Conservation (phyloP, 2,797 vertebrate species). For the Sus cebifrons region DNA sequence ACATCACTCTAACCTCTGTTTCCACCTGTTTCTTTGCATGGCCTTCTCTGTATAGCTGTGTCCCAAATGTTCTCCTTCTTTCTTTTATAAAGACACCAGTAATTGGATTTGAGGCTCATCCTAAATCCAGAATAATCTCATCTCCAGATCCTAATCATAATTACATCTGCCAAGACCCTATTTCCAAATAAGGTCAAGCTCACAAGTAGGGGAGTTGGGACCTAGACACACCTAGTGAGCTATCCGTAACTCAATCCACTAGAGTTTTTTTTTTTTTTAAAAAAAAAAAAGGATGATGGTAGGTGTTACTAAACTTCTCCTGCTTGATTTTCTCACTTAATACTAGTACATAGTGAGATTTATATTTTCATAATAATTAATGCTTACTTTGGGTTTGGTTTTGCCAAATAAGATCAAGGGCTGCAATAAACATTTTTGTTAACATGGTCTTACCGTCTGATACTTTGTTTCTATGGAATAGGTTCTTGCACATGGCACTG, state of each 20-base stretch:
- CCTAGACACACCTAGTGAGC: neutral
- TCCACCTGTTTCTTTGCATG: neutral
- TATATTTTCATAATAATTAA: neutral
- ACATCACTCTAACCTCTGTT: fast-evolving
- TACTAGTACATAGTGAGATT: neutral
- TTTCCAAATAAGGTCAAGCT: neutral
- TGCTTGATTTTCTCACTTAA: neutral
- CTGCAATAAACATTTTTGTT: neutral
- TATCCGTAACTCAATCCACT: neutral
- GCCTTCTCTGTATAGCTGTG: neutral
- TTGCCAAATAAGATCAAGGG: neutral
- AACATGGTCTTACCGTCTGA: neutral
- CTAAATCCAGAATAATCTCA: neutral
- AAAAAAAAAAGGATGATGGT: neutral
- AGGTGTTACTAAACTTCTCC: neutral
- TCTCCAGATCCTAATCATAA: neutral
- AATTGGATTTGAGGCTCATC: neutral
- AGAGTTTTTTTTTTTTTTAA: neutral
- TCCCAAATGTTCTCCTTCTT: no score
- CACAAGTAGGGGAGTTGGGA: neutral
- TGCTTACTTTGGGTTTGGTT: neutral
- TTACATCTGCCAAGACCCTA: neutral
- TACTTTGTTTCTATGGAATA: neutral
- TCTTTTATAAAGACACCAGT: neutral
- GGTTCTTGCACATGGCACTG: neutral